These are phyloP conservation scores for Phengaris arion DNA, from an alignment of 2,888 invertebrate species.

Conservation along the genomic window DNA sequence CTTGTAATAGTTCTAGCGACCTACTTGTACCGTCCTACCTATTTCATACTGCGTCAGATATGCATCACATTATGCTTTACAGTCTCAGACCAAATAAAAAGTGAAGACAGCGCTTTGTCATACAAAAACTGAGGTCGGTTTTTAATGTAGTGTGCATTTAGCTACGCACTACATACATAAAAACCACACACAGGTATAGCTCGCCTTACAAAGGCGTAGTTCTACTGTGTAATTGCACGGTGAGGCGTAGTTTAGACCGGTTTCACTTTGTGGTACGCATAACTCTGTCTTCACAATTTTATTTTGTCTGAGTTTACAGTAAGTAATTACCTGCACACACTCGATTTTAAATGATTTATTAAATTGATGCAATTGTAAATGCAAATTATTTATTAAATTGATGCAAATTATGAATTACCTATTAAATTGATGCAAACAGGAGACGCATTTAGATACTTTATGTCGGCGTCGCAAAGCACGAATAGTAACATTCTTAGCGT, in stretches of 20 bases:
- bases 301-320: neutral
- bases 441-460: slow-evolving; percentile 1
- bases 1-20: neutral
- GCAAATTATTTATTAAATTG: neutral
- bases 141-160: no score
- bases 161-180: no score
- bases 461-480: slow-evolving; percentile 41
- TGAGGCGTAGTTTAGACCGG: no score
- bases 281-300: no score
- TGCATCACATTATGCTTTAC: neutral
- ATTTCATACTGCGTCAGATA: neutral
- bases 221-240: no score
- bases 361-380: slow-evolving; percentile 14
- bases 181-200: no score
- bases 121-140: no score
- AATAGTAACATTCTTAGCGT: slow-evolving; percentile 61
- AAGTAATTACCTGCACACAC: slow-evolving; percentile 1
- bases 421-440: slow-evolving; percentile 1
- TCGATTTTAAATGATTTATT: neutral
- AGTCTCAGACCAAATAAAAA: no score
- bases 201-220: no score
- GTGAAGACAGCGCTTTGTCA: no score
- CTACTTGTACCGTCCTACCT: neutral
- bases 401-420: neutral
- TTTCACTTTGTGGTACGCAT: no score